Evolutionary conservation across 2,113 vertebrate genomes (phyloP).

Genomic region (Raphicerus campestris): DNA sequence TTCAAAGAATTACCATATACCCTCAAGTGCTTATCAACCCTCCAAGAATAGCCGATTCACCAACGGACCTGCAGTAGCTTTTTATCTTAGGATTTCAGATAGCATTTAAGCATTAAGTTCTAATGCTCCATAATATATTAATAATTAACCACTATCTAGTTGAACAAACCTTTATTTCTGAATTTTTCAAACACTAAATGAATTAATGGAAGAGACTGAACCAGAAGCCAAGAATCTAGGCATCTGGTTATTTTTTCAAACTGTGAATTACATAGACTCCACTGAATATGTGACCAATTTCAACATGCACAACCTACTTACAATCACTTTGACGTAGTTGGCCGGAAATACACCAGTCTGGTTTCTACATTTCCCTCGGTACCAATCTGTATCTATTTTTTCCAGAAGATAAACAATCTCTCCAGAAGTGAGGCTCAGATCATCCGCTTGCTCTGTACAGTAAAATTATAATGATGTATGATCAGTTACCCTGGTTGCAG

Average conservation of each 20-base stretch:
- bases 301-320: conserved; percentile 77
- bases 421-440: conserved; percentile 88
- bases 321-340: conserved; percentile 89
- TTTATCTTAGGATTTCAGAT: background rate
- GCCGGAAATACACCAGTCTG: conserved; percentile 90
- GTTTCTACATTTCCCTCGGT: conserved; percentile 88
- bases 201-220: background rate
- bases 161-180: background rate
- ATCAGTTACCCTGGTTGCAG: background rate
- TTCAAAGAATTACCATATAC: background rate
- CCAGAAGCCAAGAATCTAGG: background rate
- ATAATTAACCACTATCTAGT: background rate
- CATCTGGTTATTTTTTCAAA: background rate
- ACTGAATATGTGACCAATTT: background rate
- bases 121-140: background rate
- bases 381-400: conserved; percentile 91
- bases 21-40: background rate
- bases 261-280: background rate
- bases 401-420: conserved; percentile 89
- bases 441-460: conserved; percentile 87
- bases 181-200: background rate
- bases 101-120: background rate
- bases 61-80: background rate
- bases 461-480: conserved; percentile 24
- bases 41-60: background rate